These are phyloP conservation scores for Moxostoma hubbsi DNA, from an alignment of 2,797 vertebrate genomes.

Conservation along the genomic window DNA sequence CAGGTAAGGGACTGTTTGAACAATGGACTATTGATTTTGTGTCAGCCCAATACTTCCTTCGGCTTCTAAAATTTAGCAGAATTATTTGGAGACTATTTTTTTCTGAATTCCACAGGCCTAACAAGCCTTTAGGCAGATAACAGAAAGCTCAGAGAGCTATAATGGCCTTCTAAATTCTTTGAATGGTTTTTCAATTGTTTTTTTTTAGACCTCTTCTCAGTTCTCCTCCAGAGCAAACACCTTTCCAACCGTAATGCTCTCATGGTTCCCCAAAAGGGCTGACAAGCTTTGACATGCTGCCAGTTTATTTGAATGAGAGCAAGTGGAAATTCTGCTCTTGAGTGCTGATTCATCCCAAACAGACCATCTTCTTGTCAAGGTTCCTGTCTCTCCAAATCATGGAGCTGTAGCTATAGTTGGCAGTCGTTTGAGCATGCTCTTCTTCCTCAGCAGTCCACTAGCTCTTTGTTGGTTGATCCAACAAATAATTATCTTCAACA, in stretches of 20 bases:
- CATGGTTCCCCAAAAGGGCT: slow-evolving; percentile 20
- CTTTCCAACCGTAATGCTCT: neutral
- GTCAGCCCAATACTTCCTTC: slow-evolving; percentile 3
- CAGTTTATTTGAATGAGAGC: slow-evolving; percentile 17
- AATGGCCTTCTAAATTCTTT: slow-evolving; percentile 1
- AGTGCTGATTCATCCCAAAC: slow-evolving; percentile 28
- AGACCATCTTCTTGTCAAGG: slow-evolving; percentile 34
- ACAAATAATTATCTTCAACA: neutral
- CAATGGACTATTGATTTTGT: slow-evolving; percentile 46
- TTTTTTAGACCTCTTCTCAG: neutral
- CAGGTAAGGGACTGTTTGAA: slow-evolving; percentile 29
- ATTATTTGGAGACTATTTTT: neutral
- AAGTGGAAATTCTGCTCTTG: slow-evolving; percentile 26
- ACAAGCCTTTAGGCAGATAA: slow-evolving; percentile 5
- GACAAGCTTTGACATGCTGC: slow-evolving; percentile 33
- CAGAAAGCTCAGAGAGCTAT: neutral
- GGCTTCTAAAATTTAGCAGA: slow-evolving; percentile 28
- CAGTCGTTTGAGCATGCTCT: neutral
- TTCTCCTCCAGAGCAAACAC: neutral
- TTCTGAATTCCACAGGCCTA: slow-evolving; percentile 4
- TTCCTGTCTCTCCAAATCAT: slow-evolving; percentile 25
- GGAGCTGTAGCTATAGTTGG: neutral
- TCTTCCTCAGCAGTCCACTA: neutral
- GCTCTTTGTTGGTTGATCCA: neutral
- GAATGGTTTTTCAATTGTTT: slow-evolving; percentile 1